Evolutionary conservation across 1,140 invertebrate species (phyloP), one percentile per base, ranked within the genome.

Genomic region (Chrysopa pallens): DNA sequence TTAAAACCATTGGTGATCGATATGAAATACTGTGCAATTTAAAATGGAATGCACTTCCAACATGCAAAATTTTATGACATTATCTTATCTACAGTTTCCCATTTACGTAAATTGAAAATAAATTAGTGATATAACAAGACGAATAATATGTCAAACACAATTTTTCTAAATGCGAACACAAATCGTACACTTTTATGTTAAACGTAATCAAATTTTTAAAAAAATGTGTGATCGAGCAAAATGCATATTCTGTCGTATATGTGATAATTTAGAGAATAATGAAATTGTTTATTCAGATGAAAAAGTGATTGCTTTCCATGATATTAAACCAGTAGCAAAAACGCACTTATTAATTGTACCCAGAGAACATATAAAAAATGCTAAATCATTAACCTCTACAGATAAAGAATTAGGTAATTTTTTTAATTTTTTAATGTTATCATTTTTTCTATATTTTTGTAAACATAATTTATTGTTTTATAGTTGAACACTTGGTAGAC

Each of bases 271-370:
- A 44, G 66, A 69, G 23, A 56, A 68, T 1, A 70, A 69, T 0
- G 67, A 73, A 43, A 68, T 75, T 48, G 57, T 66, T 44, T 67
- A 64, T 50, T 68, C 91, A 73, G 81, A 87, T 55, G 78, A 88
- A 3, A 69, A 80, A 40, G 61, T 84, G 36, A 70, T 80, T 11
- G 78, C 84, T 28, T 88, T 93, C 54, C 72, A 73, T 42, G 88
- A 92, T 56, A 90, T 90, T 29, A 74, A 75, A 56, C 88, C 89
- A 12, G 85, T 78, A 0, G 73, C 84, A 1, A 70, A 69, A 13
- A 74, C 83, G 62, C 89, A 94, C 61, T 80, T 80, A 55, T 68
- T 93, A 33, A 74, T 84, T 35, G 66, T 90, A 23, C 74, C 88
- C 1, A 85, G 80, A 55, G 59, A 64, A 13, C 89, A 93, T 60